Conservation (phyloP, 2,113 vertebrate species). For the Mesitornis unicolor region DNA sequence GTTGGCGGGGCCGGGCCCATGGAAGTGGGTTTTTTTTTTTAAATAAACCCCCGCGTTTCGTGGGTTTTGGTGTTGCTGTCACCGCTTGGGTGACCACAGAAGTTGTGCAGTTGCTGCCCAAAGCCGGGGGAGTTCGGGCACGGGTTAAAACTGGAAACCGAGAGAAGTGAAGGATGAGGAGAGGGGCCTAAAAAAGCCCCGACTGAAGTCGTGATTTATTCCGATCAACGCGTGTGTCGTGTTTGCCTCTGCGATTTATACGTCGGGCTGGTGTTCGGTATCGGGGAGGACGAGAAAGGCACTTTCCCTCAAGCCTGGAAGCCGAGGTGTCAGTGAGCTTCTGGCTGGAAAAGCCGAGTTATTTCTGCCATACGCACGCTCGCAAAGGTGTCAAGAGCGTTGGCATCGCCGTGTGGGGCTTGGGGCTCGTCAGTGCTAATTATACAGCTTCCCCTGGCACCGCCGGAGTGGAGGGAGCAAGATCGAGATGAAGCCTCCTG, state of each 20-base stretch:
- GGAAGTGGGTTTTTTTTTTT: no score
- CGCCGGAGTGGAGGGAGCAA: neutral
- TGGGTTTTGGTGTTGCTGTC: no score
- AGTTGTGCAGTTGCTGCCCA: neutral
- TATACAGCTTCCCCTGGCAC: neutral
- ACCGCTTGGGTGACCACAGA: no score
- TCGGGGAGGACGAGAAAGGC: accelerated
- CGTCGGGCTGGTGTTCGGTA: accelerated
- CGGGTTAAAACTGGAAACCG: neutral
- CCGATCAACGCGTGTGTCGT: accelerated
- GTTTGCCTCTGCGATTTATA: accelerated
- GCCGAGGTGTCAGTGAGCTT: accelerated
- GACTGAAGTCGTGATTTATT: accelerated
- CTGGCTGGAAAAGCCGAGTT: neutral
- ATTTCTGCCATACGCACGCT: neutral
- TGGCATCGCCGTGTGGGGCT: neutral
- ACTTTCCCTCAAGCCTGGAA: accelerated
- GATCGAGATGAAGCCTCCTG: neutral
- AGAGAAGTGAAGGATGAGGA: accelerated
- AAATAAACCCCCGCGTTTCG: no score
- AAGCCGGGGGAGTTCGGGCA: neutral
- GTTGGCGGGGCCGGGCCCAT: no score
- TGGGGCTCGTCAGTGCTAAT: neutral
- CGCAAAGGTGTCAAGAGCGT: neutral
- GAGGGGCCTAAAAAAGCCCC: neutral